Evolutionary conservation across 2,797 vertebrate species (phyloP).

Genomic region (Myiothlypis coronata): DNA sequence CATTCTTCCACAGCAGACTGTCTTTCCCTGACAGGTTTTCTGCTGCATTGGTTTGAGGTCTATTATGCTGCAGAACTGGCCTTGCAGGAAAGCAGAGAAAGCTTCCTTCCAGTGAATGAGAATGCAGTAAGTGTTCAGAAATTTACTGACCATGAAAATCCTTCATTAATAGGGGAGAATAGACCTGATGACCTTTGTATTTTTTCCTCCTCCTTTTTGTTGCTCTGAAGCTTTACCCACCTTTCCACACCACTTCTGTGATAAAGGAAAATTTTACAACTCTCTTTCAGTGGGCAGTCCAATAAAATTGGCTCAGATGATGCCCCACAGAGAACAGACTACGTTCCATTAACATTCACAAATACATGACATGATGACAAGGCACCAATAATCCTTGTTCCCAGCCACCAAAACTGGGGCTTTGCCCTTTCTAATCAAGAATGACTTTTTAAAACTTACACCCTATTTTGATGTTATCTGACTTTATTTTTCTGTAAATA

Average conservation of each 20-base stretch:
- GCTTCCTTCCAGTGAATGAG: not conserved
- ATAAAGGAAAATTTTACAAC: conserved; percentile 7
- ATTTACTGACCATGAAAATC: conserved; percentile 45
- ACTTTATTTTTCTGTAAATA: not conserved
- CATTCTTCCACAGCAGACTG: not conserved
- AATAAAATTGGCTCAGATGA: not conserved
- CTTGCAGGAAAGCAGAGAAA: not conserved
- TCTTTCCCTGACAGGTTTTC: conserved; percentile 24
- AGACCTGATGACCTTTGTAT: not conserved
- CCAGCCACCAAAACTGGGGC: not conserved
- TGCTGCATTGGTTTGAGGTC: not conserved
- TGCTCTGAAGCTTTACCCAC: conserved; percentile 3
- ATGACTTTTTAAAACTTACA: not conserved
- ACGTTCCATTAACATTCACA: not conserved
- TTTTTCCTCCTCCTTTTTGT: not conserved
- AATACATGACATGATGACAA: not conserved
- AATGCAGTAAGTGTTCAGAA: not conserved
- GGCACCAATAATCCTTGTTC: not conserved
- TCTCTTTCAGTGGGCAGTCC: not conserved
- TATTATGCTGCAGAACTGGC: not conserved
- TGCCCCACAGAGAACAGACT: not conserved
- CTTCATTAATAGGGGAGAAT: not conserved
- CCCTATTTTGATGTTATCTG: not conserved
- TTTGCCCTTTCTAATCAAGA: not conserved
- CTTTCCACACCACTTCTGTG: not conserved